Percentiles rank a stretch among this genome's conserved stretches.
Evolutionary conservation across 2,888 invertebrate genomes (phyloP).

Genomic region (Drosophila prolongata): DNA sequence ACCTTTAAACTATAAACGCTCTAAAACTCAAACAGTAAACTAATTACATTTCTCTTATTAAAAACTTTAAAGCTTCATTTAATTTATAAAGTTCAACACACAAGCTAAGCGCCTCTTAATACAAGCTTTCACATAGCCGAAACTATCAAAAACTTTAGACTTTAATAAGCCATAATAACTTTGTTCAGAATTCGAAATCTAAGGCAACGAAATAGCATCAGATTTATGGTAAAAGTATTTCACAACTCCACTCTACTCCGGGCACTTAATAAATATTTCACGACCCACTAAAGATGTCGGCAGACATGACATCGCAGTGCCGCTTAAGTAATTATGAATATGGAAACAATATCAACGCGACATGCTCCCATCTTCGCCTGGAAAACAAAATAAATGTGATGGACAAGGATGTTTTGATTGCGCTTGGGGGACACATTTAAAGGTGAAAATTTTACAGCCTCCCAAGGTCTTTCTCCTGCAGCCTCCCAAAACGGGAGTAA

Average conservation of each 20-base stretch:
- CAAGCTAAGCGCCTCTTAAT: slow-evolving; percentile 8
- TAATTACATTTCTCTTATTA: slow-evolving; percentile 1
- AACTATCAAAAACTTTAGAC: slow-evolving; percentile 31
- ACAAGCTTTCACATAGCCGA: neutral
- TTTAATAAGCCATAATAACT: slow-evolving; percentile 28
- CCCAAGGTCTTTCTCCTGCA: neutral
- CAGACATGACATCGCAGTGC: slow-evolving; percentile 62
- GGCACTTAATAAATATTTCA: slow-evolving; percentile 61
- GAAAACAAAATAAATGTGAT: slow-evolving; percentile 41
- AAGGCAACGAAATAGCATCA: slow-evolving; percentile 5
- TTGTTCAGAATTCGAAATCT: slow-evolving; percentile 1
- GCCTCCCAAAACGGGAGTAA: neutral
- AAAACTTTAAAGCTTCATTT: slow-evolving; percentile 1
- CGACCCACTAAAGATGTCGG: slow-evolving; percentile 58
- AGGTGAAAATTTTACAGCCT: slow-evolving; percentile 71
- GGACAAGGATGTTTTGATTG: slow-evolving; percentile 68
- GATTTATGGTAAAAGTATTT: slow-evolving; percentile 30
- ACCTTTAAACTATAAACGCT: neutral
- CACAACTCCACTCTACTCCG: slow-evolving; percentile 10
- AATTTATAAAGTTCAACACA: slow-evolving; percentile 8
- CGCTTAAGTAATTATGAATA: slow-evolving; percentile 69
- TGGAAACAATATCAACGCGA: slow-evolving; percentile 19
- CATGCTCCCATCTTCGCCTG: slow-evolving; percentile 14
- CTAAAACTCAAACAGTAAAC: neutral
- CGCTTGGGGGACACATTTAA: slow-evolving; percentile 74